Base-by-base conservation (phyloP, 2,888 invertebrate genomes). In the Trichogramma evanescens region DNA sequence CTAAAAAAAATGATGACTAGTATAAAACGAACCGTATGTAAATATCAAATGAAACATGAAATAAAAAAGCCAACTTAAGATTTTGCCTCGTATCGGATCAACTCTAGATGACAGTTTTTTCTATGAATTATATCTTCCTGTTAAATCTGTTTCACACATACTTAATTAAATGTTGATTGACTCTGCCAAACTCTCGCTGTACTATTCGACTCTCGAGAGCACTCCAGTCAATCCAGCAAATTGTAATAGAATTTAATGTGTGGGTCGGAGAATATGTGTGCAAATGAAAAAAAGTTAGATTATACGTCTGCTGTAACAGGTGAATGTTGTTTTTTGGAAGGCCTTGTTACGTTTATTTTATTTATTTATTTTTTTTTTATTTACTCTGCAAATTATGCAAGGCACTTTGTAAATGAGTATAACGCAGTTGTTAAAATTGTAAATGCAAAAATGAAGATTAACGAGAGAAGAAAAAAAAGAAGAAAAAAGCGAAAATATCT, bases 401-500 rank as follows among this genome's bases (percentile, higher is more conserved):
- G 64, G 64, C 64, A 64, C 61, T 58, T 57, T 58, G 50, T 52
- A 58, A 59, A 54, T 52, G 13, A 59, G 54, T 44, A 58, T 44
- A 58, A 54, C 26, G 26, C 26, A 42, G 54, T 61, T 57, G 56
- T 13, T 61, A 51, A 43, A 61, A 53, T 54, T 59, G 49, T 49
- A 59, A 57, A 53, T 44, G 57, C 61, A 54, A 56, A 59, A 51
- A 49, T 57, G 57, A 64, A 61, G 64, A 61, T 59, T 64, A 59
- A 64, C 56, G 58, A 64, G 46, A 62, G 61, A 61, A 13, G 13
- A 13, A 61, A 61, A 62, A 50, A 53, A 59, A 45, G 53, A 61
- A 4, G 44, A 54, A 62, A 58, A 59, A 59, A 65, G 56, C 61
- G 59, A 61, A 58, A 63, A 57, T 63, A 58, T 61, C 59, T 52